phyloP scores from a whole-genome alignment of 2,113 vertebrate genomes.

The Spizaetus ornatus region DNA sequence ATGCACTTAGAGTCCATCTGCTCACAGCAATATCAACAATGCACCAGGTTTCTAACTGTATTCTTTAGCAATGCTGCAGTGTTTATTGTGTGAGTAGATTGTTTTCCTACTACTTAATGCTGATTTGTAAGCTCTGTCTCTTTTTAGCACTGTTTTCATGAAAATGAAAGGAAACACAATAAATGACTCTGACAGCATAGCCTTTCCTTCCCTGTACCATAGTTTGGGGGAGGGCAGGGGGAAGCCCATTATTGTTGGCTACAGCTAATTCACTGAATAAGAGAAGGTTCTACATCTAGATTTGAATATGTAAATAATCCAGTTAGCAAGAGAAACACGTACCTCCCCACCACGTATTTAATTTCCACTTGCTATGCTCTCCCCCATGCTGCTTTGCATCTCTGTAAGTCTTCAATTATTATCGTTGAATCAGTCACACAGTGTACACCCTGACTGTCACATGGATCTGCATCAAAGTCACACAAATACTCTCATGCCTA shows the following conservation, averaged over 20 bases:
- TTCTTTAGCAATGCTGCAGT: background rate
- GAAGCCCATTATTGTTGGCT: background rate
- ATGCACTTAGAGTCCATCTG: background rate
- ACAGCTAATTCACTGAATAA: background rate
- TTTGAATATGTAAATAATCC: slow-evolving; percentile 11
- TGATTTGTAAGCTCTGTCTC: slow-evolving; percentile 32
- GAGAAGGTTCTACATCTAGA: background rate
- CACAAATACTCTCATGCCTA: background rate
- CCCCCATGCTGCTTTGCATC: background rate
- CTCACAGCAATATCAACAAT: slow-evolving; percentile 21
- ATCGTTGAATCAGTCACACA: background rate
- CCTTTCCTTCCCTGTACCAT: background rate
- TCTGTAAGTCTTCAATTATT: background rate
- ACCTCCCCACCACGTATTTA: background rate
- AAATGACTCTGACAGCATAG: background rate
- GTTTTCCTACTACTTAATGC: slow-evolving; percentile 36
- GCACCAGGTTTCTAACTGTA: slow-evolving; percentile 36
- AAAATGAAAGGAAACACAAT: background rate
- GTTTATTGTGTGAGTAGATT: slow-evolving; percentile 9
- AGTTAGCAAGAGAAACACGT: background rate
- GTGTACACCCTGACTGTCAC: background rate
- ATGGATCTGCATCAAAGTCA: background rate
- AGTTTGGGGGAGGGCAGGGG: background rate
- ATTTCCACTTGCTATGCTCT: slow-evolving; percentile 6
- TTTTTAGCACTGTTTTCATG: background rate